A percentile compares a stretch with the other conserved stretches of the same genome.
Conservation (phyloP, 2,888 invertebrate genomes). For the Thyatira batis region DNA sequence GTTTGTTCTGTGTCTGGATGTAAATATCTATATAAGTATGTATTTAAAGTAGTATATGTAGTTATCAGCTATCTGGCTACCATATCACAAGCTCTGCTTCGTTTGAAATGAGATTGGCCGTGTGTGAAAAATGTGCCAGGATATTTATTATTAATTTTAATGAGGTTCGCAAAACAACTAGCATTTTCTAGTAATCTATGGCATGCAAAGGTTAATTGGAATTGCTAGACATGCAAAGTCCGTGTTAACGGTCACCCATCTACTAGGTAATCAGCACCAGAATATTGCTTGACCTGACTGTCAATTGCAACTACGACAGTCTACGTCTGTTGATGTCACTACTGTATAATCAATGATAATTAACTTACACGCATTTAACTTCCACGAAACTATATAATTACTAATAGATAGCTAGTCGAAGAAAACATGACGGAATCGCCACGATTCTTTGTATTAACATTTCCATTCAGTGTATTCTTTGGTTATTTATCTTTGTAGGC, state of each 20-base stretch:
- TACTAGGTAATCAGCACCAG: neutral
- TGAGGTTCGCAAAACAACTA: too few relatives aligned
- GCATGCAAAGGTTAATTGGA: neutral
- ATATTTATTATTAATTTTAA: too few relatives aligned
- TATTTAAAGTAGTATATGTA: too few relatives aligned
- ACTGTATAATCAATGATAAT: neutral
- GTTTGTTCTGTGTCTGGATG: too few relatives aligned
- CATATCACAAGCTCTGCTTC: too few relatives aligned
- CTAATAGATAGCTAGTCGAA: neutral
- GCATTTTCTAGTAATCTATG: neutral
- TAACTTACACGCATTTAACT: neutral
- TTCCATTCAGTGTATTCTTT: neutral
- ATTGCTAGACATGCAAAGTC: neutral
- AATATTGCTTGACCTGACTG: neutral
- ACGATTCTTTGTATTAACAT: neutral
- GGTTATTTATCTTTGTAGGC: too few relatives aligned
- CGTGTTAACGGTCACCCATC: neutral
- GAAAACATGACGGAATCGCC: neutral
- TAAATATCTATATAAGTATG: too few relatives aligned
- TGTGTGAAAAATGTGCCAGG: too few relatives aligned
- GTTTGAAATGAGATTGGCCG: too few relatives aligned
- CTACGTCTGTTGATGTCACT: neutral
- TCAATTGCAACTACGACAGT: neutral
- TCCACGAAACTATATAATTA: neutral
- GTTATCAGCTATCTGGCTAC: too few relatives aligned